Evolutionary conservation across 2,797 vertebrate species (phyloP).

Genomic region (Sebastes taczanowskii): DNA sequence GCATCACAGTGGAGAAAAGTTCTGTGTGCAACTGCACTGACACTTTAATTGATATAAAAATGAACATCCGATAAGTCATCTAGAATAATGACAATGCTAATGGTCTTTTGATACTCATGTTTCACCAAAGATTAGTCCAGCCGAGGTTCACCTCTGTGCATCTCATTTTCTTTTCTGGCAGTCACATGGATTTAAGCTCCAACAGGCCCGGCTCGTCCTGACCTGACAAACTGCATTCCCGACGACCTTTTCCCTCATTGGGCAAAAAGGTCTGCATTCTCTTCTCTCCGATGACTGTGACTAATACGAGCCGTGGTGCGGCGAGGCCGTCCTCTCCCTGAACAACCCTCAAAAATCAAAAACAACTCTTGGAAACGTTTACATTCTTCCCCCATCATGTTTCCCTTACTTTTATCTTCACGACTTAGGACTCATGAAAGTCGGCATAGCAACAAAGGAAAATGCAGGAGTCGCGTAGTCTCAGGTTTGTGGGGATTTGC

Average conservation of each 20-base stretch:
- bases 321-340: constrained; percentile 34
- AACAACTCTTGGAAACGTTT: constrained; percentile 68
- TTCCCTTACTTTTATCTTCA: constrained; percentile 63
- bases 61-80: not conserved
- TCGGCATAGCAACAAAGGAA: constrained; percentile 29
- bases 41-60: not conserved
- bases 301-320: constrained; percentile 54
- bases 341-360: constrained; percentile 52
- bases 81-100: not conserved
- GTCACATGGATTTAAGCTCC: constrained; percentile 45
- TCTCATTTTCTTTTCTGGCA: constrained; percentile 23
- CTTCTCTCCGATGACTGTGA: constrained; percentile 60
- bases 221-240: constrained; percentile 78
- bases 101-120: not conserved
- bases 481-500: constrained; percentile 4
- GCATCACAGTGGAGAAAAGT: not conserved
- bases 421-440: constrained; percentile 30
- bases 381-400: constrained; percentile 69
- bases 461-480: constrained; percentile 1
- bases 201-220: constrained; percentile 57
- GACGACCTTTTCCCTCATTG: constrained; percentile 74
- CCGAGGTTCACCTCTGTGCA: constrained; percentile 13
- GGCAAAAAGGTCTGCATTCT: constrained; percentile 63
- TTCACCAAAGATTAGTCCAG: not conserved
- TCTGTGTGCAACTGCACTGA: not conserved